Conservation (phyloP, 2,113 vertebrate species). For the Felis catus region F.catus_Fca126_mat1.0 CM031415.1:7806001-7806500, state of each 20-base stretch:
- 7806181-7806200: background rate
- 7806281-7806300: background rate
- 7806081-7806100: background rate
- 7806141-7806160: background rate
- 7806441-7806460: background rate
- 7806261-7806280: no score
- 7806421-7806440: background rate
- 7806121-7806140: background rate
- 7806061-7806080: background rate
- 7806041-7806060: background rate
- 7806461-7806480: no score
- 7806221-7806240: background rate
- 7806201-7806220: background rate
- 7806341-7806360: background rate
- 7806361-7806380: background rate
- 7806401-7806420: no score
- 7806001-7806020: background rate
- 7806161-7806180: background rate
- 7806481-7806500: background rate
- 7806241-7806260: background rate
- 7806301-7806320: background rate
- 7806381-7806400: accelerated
- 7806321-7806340: no score
- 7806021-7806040: background rate
- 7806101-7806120: background rate